Percentiles rank a stretch among this genome's conserved stretches.
These are phyloP conservation scores for Pseudonaja textilis DNA, from an alignment of 2,113 vertebrate genomes.

Conservation along the genomic window DNA sequence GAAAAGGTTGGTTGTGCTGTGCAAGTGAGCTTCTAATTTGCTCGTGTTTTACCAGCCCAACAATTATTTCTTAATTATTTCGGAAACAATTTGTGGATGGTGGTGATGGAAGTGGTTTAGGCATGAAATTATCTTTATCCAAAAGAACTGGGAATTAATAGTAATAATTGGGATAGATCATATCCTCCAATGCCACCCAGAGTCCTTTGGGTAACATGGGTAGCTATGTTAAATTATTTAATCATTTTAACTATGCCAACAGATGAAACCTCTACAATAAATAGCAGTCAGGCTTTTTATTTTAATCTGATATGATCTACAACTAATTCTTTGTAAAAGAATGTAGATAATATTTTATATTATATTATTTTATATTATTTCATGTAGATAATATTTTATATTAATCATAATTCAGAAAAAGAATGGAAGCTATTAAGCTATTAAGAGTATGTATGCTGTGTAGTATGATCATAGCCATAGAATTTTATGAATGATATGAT, in stretches of 20 bases:
- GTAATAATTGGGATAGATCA: not conserved
- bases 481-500: not conserved
- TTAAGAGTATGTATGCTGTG: too few species aligned
- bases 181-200: not conserved
- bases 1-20: constrained; percentile 62
- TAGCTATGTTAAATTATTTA: not conserved
- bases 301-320: not conserved
- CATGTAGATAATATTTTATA: not conserved
- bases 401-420: not conserved
- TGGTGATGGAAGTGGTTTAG: not conserved
- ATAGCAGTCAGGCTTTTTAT: not conserved
- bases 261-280: not conserved
- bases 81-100: not conserved
- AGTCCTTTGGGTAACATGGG: not conserved
- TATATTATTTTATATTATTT: too few species aligned
- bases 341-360: not conserved
- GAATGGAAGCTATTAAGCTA: not conserved
- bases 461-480: not conserved
- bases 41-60: not conserved
- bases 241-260: not conserved
- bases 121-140: not conserved
- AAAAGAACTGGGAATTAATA: not conserved
- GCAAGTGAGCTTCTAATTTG: not conserved
- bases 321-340: not conserved
- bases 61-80: not conserved